Evolutionary conservation across 1,140 invertebrate genomes (phyloP), one percentile per base, ranked within the genome.

Genomic region (Steinernema khuongi): DNA sequence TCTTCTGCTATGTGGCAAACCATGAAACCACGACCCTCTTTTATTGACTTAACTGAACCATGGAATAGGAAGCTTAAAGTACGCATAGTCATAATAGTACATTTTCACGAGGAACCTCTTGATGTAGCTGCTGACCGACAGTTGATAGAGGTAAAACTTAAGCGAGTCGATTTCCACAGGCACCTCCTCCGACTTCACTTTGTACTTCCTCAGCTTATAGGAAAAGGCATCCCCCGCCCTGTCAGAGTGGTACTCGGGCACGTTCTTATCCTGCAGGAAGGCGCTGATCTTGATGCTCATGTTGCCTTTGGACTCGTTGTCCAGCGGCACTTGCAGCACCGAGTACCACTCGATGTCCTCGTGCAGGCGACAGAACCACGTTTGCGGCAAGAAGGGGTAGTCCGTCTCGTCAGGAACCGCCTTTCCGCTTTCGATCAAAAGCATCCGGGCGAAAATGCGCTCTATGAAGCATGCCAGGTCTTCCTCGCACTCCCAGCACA

Each of bases 81-180:
- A 60, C 14, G 26, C 50, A 60, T 60, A 60, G 50, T 60, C 50
- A 60, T 60, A 60, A 22, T 60, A 60, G 50, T 60, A 60, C 50
- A 60, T 60, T 26, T 60, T 60, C 4, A 7, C 19, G 22, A 60
- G 50, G 19, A 60, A 60, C 22, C 50, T 14, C 50, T 17, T 11
- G 14, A 60, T 60, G 26, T 60, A 60, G 22, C 22, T 11, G 50
- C 50, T 60, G 2, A 60, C 50, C 50, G 50, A 60, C 7, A 60
- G 22, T 22, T 60, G 50, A 4, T 11, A 17, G 14, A 60, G 14
- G 50, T 60, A 60, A 22, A 60, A 60, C 50, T 60, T 60, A 7
- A n/a, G 50, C 11, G 50, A 22, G 19, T 60, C 50, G 11, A 60
- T 22, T 22, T 60, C 50, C 50, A 22, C 7, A 22, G 50, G 50